phyloP scores from a whole-genome alignment of 2,113 vertebrate genomes.

The Astur gentilis region DNA sequence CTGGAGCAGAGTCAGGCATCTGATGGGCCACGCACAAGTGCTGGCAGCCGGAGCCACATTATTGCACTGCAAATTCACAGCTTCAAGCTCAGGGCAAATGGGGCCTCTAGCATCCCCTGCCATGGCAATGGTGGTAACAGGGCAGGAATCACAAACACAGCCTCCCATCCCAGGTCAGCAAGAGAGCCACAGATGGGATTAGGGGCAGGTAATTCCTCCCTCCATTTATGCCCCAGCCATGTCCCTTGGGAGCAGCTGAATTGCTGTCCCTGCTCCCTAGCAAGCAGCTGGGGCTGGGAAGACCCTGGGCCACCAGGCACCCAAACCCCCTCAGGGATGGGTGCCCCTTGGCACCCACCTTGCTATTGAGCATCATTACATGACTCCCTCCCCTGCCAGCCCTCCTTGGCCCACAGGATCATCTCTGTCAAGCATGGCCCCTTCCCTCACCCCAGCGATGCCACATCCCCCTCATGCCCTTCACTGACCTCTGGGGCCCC shows the following conservation, averaged over 20 bases:
- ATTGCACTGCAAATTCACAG: neutral
- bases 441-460: neutral
- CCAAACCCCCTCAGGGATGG: neutral
- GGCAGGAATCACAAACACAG: neutral
- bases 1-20: neutral
- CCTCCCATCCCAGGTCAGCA: neutral
- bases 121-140: neutral
- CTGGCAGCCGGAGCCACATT: neutral
- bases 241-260: neutral
- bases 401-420: neutral
- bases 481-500: neutral
- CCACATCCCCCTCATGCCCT: neutral
- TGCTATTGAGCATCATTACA: neutral
- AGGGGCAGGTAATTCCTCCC: neutral
- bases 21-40: rapidly evolving
- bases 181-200: neutral
- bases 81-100: neutral
- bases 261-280: neutral
- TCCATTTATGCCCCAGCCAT: neutral
- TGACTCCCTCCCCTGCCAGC: neutral
- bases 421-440: neutral
- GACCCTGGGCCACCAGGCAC: neutral
- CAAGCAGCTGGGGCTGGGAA: neutral
- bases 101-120: neutral
- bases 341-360: neutral